These are phyloP conservation scores for Malurus splendens DNA, from an alignment of 2,797 vertebrate genomes.

Conservation along the genomic window DNA sequence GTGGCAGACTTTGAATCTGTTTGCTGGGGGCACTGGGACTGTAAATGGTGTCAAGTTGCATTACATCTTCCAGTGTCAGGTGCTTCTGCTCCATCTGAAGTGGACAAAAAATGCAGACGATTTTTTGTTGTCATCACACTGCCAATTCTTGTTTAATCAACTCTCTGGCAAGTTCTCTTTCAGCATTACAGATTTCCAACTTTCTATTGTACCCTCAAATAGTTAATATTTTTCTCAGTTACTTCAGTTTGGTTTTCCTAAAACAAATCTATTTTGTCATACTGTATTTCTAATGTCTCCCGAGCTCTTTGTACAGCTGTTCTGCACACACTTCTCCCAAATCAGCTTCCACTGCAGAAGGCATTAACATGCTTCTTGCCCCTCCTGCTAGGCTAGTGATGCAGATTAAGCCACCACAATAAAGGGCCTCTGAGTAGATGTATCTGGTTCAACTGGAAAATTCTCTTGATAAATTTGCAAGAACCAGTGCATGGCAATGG, in stretches of 20 bases:
- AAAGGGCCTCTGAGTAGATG: not conserved
- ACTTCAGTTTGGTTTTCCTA: not conserved
- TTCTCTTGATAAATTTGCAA: slow-evolving; percentile 14
- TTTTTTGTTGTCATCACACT: not conserved
- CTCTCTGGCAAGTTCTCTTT: not conserved
- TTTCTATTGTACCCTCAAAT: not conserved
- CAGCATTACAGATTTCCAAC: not conserved
- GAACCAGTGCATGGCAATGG: not conserved
- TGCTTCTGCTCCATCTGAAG: not conserved
- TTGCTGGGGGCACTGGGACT: not conserved
- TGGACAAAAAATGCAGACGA: not conserved
- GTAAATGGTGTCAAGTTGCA: not conserved
- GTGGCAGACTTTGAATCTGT: not conserved
- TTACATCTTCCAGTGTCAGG: not conserved
- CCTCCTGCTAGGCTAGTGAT: not conserved
- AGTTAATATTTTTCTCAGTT: not conserved
- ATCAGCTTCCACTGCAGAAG: not conserved
- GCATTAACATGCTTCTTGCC: not conserved
- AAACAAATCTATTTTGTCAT: not conserved
- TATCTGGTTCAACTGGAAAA: not conserved
- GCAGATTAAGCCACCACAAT: not conserved
- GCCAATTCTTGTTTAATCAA: not conserved
- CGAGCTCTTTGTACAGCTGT: not conserved
- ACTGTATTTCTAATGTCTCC: not conserved
- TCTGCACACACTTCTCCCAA: not conserved